These are phyloP conservation scores for Tortricodes alternella DNA, from an alignment of 2,888 invertebrate species.

Conservation along the genomic window DNA sequence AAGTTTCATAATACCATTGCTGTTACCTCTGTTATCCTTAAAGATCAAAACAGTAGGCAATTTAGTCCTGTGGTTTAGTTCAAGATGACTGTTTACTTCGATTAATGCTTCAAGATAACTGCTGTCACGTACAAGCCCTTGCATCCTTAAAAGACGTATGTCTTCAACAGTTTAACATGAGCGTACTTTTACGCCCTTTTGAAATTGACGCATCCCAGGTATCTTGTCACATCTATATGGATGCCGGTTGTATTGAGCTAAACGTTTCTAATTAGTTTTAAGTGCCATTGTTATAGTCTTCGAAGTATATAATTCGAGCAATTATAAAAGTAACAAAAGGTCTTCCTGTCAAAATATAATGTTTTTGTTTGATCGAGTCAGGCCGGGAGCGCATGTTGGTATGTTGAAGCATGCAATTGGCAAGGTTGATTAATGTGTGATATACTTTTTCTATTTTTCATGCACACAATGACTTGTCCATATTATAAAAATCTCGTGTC, in stretches of 20 bases:
- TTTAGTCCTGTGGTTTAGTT: conserved; percentile 51
- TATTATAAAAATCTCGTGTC: too few species aligned
- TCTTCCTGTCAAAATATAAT: not conserved
- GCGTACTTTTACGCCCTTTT: not conserved
- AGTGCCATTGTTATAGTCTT: not conserved
- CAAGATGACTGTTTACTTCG: conserved; percentile 64
- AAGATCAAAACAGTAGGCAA: too few species aligned
- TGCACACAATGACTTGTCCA: too few species aligned
- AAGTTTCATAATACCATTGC: too few species aligned
- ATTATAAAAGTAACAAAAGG: not conserved
- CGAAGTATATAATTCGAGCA: not conserved
- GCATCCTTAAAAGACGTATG: conserved; percentile 28
- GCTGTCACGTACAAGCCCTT: conserved; percentile 60
- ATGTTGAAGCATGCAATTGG: too few species aligned
- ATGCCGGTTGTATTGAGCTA: conserved; percentile 38
- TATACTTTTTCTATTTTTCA: too few species aligned
- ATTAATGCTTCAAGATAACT: conserved; percentile 59
- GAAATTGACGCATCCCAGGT: conserved; percentile 41
- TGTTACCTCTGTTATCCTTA: too few species aligned
- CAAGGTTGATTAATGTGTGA: too few species aligned
- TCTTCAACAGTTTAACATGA: not conserved
- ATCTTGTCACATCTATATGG: conserved; percentile 65
- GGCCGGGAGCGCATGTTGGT: not conserved
- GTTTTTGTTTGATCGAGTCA: not conserved
- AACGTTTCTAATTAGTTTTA: conserved; percentile 34